Conservation (phyloP, 2,888 invertebrate species). For the Meiosimyza platycephala region DNA sequence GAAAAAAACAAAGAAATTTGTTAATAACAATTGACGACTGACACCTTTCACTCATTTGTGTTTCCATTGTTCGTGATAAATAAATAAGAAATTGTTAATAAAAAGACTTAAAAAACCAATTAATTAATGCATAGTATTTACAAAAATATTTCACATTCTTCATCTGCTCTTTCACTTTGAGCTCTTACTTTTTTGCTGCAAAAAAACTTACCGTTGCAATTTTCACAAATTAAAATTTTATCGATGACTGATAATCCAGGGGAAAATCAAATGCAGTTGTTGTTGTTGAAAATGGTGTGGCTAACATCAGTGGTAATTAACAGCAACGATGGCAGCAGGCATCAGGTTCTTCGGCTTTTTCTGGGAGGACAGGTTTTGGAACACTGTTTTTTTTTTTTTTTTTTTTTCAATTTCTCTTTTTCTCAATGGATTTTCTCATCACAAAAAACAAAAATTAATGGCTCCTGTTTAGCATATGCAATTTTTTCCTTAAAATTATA, state of each 20-base stretch:
- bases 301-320: constrained; percentile 6
- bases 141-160: constrained; percentile 34
- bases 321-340: constrained; percentile 4
- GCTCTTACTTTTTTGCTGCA: no score
- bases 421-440: constrained; percentile 12
- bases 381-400: background rate
- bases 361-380: constrained; percentile 22
- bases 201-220: constrained; percentile 27
- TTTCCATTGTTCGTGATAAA: constrained; percentile 5
- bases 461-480: constrained; percentile 3
- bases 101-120: constrained; percentile 23
- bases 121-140: background rate
- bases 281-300: constrained; percentile 1
- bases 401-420: constrained; percentile 21
- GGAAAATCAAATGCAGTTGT: constrained; percentile 24
- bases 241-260: constrained; percentile 8
- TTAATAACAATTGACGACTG: constrained; percentile 32
- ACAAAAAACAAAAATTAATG: background rate
- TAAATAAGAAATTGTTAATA: constrained; percentile 2
- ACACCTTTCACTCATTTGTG: constrained; percentile 55
- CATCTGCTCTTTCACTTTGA: constrained; percentile 18
- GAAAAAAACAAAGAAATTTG: constrained; percentile 5
- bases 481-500: background rate
- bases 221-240: background rate
- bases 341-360: constrained; percentile 30